Evolutionary conservation across 2,113 vertebrate genomes (phyloP), one percentile per base, ranked within the genome.

Genomic region (Bubo blakistoni): DNA sequence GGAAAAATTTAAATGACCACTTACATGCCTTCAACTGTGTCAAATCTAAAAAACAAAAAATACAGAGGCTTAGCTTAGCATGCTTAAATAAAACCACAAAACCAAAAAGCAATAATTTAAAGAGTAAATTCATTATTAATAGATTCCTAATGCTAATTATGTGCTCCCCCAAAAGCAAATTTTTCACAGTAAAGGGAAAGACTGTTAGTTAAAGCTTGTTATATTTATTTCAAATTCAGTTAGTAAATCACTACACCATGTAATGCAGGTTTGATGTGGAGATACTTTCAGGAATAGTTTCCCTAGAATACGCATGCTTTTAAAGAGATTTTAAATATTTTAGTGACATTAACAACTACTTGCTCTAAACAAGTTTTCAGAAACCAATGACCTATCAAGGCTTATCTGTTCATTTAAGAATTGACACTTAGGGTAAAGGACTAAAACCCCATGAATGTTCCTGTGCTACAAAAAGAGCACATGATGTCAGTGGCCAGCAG

Each of bases 11-110:
- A 98, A 98, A 98, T 97, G 96, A 98, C 98, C 99, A 99, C 99
- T 99, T 99, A 99, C 98, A 99, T 99, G 99, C 99, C 98, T 98
- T 99, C 99, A 98, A 98, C 98, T 98, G 98, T 98, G 98, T 99
- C 98, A 98, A 96, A 97, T 99, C 99, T 99, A 99, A 98, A 99
- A 99, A 98, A 98, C 94, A 98, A 97, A 98, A 98, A 98, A 98
- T 94, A 98, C 96, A 98, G 96, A 98, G 92, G 98, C 98, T 98
- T 98, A 98, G 98, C 98, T 98, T 98, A 98, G 97, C 98, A 99
- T 98, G 98, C 98, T 97, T 97, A 98, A 98, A 98, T 98, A 97
- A 98, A 98, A 97, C 79, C 97, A 98, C 95, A 98, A 98, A 97
- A 97, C 94, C 97, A 95, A 98, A 97, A 98, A 97, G 81, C 86